These are phyloP conservation scores for Mesembrinibis cayennensis DNA, from an alignment of 2,113 vertebrate genomes.

Conservation along the genomic window DNA sequence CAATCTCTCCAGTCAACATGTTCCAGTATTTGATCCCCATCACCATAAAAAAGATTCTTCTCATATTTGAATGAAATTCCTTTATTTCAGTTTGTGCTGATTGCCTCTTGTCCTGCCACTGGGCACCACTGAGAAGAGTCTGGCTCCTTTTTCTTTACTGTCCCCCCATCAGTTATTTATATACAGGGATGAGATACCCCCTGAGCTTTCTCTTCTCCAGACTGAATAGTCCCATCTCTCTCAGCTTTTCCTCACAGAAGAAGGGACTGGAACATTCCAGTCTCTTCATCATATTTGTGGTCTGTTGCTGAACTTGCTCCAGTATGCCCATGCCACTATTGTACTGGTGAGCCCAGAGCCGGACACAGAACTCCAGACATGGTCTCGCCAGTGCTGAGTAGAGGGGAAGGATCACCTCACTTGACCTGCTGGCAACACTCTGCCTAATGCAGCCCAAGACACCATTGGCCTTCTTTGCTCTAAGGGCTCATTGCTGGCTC, in stretches of 20 bases:
- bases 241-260: not conserved
- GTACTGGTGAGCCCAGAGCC: not conserved
- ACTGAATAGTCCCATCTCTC: not conserved
- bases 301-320: not conserved
- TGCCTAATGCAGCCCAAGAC: not conserved
- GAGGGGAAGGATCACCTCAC: not conserved
- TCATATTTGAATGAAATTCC: not conserved
- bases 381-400: not conserved
- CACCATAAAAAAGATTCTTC: not conserved
- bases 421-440: not conserved
- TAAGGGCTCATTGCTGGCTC: not conserved
- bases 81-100: not conserved
- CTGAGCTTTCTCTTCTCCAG: not conserved
- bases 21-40: not conserved
- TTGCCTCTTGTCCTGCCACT: not conserved
- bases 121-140: no score
- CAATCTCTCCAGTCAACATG: not conserved
- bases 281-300: not conserved
- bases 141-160: not conserved
- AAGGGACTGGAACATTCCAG: not conserved
- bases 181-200: not conserved
- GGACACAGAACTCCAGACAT: not conserved
- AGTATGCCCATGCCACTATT: not conserved
- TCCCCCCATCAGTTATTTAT: not conserved
- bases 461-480: not conserved